Conservation (phyloP, 2,797 vertebrate species). For the Cirrhinus mrigala region DNA sequence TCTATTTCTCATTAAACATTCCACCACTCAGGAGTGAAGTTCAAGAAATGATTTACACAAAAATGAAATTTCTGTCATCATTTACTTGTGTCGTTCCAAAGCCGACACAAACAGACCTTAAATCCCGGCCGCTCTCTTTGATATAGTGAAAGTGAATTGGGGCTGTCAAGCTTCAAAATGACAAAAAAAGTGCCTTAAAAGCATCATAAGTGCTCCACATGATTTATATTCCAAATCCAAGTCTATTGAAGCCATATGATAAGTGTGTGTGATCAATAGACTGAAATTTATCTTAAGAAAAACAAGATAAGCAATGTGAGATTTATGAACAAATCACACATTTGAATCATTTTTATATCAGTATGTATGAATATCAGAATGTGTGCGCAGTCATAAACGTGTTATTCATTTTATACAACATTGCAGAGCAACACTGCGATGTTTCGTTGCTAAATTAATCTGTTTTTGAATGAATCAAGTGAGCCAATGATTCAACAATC, state of each 20-base stretch:
- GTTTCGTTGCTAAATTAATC: too few relatives aligned
- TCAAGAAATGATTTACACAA: slow-evolving; percentile 3
- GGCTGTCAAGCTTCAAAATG: not conserved
- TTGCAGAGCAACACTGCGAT: too few relatives aligned
- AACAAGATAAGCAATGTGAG: too few relatives aligned
- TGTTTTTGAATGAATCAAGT: too few relatives aligned
- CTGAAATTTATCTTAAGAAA: not conserved
- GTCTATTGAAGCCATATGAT: not conserved
- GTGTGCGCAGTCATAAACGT: too few relatives aligned
- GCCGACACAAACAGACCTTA: not conserved
- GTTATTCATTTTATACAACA: too few relatives aligned
- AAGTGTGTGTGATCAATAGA: not conserved
- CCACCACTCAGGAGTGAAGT: slow-evolving; percentile 61
- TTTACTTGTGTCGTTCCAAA: not conserved
- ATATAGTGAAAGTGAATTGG: not conserved
- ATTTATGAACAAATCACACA: not conserved
- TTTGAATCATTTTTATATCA: not conserved
- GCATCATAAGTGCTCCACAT: not conserved
- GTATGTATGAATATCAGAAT: too few relatives aligned
- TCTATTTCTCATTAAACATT: slow-evolving; percentile 73
- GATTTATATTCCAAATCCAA: not conserved
- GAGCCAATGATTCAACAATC: too few relatives aligned
- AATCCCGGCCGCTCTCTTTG: not conserved
- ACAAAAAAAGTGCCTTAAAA: not conserved
- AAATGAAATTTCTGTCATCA: slow-evolving; percentile 3